These are phyloP conservation scores for Rostratula benghalensis DNA, from an alignment of 2,113 vertebrate species.

Conservation along the genomic window DNA sequence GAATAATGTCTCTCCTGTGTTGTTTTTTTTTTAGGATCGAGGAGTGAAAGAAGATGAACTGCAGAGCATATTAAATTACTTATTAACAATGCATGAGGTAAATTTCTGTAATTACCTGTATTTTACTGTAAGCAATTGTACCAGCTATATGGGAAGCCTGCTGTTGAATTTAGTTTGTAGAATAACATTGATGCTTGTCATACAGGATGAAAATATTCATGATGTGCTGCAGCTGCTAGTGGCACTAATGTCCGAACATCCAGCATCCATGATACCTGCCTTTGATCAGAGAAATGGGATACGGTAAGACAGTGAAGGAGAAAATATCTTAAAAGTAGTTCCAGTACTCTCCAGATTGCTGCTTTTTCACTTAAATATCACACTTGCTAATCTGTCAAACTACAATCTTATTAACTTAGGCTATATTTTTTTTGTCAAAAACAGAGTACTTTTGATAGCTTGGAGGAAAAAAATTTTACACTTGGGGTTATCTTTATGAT, in stretches of 20 bases:
- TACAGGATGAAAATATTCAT: conserved; percentile 96
- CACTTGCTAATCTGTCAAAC: neutral
- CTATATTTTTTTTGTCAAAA: neutral
- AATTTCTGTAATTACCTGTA: conserved; percentile 22
- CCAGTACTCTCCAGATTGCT: neutral
- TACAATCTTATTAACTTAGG: neutral
- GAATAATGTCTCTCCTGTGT: neutral
- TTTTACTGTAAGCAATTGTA: neutral
- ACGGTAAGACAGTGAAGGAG: conserved; percentile 80
- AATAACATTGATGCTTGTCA: conserved; percentile 52
- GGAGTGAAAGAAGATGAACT: conserved; percentile 98
- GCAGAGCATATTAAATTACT: conserved; percentile 95
- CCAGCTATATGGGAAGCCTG: neutral
- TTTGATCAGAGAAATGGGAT: conserved; percentile 98
- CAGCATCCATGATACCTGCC: conserved; percentile 96
- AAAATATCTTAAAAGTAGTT: neutral
- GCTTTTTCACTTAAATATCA: neutral
- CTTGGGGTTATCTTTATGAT: neutral
- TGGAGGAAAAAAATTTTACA: accelerated
- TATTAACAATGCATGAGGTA: conserved; percentile 99
- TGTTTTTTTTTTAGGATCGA: conserved; percentile 82
- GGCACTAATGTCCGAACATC: conserved; percentile 97
- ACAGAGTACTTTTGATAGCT: neutral
- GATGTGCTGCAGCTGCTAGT: conserved; percentile 97
- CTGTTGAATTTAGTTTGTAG: conserved; percentile 40